These are phyloP conservation scores for Rhynchotus rufescens DNA, from an alignment of 2,797 vertebrate species.

Conservation along the genomic window DNA sequence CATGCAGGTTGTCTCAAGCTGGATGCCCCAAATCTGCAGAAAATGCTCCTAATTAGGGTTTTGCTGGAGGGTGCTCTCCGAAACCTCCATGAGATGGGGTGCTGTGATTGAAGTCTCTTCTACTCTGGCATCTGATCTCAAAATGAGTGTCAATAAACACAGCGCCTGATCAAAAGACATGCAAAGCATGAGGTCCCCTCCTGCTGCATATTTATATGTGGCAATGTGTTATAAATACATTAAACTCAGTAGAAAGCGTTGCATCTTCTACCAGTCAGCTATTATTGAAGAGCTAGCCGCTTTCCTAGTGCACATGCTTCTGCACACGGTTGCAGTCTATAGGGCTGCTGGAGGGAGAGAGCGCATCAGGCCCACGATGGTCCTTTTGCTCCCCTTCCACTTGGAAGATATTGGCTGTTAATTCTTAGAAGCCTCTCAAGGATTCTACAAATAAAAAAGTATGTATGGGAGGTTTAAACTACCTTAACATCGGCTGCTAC, in stretches of 20 bases:
- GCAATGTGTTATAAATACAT: conserved; percentile 68
- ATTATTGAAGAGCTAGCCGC: conserved; percentile 31
- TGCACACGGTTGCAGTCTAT: neutral
- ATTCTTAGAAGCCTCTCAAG: neutral
- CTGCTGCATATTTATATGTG: conserved; percentile 67
- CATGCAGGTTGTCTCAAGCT: conserved; percentile 49
- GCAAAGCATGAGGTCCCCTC: conserved; percentile 63
- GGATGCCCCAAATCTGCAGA: conserved; percentile 53
- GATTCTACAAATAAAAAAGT: neutral
- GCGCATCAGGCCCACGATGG: neutral
- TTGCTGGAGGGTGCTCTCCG: conserved; percentile 59
- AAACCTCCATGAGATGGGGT: conserved; percentile 60
- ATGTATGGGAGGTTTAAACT: neutral
- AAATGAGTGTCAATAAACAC: conserved; percentile 69
- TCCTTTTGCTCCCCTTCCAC: neutral
- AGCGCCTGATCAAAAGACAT: conserved; percentile 67
- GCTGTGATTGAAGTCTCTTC: conserved; percentile 60
- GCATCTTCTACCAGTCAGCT: conserved; percentile 66
- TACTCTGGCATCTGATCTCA: conserved; percentile 61
- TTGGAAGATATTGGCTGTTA: neutral
- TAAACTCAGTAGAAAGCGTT: conserved; percentile 64
- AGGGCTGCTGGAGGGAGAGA: neutral
- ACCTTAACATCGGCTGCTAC: neutral
- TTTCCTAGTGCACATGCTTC: conserved; percentile 11
- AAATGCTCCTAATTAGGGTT: conserved; percentile 59